Conservation (phyloP, 2,113 vertebrate species). For the Ranitomeya imitator region DNA sequence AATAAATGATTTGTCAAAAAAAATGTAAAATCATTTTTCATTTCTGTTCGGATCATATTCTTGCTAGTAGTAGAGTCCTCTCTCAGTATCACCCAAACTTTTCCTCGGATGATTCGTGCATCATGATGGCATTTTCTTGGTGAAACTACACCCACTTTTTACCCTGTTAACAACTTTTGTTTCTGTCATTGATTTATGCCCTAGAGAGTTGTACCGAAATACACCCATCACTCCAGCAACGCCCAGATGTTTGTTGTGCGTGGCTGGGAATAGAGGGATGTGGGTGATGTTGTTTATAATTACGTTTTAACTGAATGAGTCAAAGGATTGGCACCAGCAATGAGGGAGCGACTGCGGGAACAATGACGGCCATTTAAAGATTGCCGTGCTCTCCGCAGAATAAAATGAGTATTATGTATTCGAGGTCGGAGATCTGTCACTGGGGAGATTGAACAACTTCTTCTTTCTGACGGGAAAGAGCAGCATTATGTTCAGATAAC, state of each 20-base stretch:
- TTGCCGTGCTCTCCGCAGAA: background rate
- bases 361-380: constrained; percentile 37
- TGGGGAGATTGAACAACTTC: background rate
- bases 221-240: constrained; percentile 44
- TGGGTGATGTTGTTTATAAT: constrained; percentile 45
- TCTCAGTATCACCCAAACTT: background rate
- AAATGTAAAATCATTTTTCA: too few relatives aligned
- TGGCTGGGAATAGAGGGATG: constrained; percentile 37
- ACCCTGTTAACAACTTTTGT: constrained; percentile 10
- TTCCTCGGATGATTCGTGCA: background rate
- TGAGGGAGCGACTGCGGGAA: constrained; percentile 17
- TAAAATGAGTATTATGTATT: background rate
- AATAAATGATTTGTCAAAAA: too few relatives aligned
- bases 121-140: background rate
- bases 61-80: too few relatives aligned
- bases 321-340: constrained; percentile 32
- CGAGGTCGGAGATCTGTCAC: background rate
- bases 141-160: constrained; percentile 30
- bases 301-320: constrained; percentile 46
- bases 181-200: constrained; percentile 30
- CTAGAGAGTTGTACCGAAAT: background rate
- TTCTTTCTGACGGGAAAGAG: background rate
- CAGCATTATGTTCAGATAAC: background rate
- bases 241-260: constrained; percentile 47
- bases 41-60: too few relatives aligned